Percentiles rank a stretch among this genome's conserved stretches.
phyloP scores from a whole-genome alignment of 2,888 invertebrate genomes.

The Lacanobia wlatinum region DNA sequence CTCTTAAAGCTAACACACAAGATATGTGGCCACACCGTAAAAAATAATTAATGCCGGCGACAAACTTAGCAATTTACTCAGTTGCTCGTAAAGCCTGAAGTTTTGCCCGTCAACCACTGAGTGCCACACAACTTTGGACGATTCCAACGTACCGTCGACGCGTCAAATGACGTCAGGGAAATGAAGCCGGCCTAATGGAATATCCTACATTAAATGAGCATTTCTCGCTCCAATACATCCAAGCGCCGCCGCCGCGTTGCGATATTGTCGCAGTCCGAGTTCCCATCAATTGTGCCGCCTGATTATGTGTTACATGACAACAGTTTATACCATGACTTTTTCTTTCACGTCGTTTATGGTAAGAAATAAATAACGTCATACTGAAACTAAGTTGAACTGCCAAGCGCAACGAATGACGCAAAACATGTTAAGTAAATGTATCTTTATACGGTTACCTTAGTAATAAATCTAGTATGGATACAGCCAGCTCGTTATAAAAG shows the following conservation, averaged over 20 bases:
- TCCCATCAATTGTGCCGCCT: slow-evolving; percentile 24
- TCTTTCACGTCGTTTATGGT: slow-evolving; percentile 1
- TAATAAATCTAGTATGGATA: slow-evolving; percentile 11
- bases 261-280: slow-evolving; percentile 7
- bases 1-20: slow-evolving; percentile 22
- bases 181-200: slow-evolving; percentile 61
- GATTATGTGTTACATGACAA: slow-evolving; percentile 11
- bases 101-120: slow-evolving; percentile 61
- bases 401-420: slow-evolving; percentile 11
- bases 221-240: slow-evolving; percentile 46
- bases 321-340: slow-evolving; percentile 2
- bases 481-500: slow-evolving; percentile 9
- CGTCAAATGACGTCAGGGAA: slow-evolving; percentile 60
- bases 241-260: slow-evolving; percentile 22
- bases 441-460: slow-evolving; percentile 27
- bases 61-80: slow-evolving; percentile 73
- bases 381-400: slow-evolving; percentile 13
- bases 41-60: slow-evolving; percentile 72
- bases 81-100: slow-evolving; percentile 71
- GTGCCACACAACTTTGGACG: slow-evolving; percentile 61
- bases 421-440: slow-evolving; percentile 21
- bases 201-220: slow-evolving; percentile 53
- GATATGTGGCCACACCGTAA: slow-evolving; percentile 63
- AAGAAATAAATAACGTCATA: slow-evolving; percentile 25
- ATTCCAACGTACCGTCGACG: slow-evolving; percentile 51